Evolutionary conservation across 2,888 invertebrate species (phyloP), one percentile per base, ranked within the genome.

Genomic region (Yponomeuta sedellus): DNA sequence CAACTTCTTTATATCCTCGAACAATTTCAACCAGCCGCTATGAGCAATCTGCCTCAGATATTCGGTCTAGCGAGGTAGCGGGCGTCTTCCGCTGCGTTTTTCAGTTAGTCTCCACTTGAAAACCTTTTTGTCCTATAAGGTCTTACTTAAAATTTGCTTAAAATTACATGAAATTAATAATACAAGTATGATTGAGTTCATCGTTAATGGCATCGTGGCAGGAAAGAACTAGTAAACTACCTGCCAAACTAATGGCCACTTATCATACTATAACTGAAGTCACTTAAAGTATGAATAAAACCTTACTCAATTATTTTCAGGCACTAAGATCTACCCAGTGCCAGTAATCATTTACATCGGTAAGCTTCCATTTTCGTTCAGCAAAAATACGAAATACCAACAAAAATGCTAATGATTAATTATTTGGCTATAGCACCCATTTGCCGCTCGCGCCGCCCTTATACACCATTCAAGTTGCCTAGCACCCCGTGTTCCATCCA

Each of bases 331-430:
- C 64, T 80, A 78, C 67, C 77, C 82, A 0, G 86, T 87, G 5
- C 80, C 82, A 16, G 72, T 79, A 11, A 78, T 88, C 66, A 73
- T 83, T 62, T 88, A 82, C 69, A 72, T 88, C 39, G 75, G 88
- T 88, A 73, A 82, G 44, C 44, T 12, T 52, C 2, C 44, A 52
- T 16, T 52, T 52, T 52, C 16, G 16, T 52, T 52, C 44, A 52
- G 16, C 16, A 16, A 16, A 52, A 52, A 16, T 16, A 16, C 2
- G 44, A 16, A 34, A 6, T 34, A 6, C 34, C 34, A 8, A 12
- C 44, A 52, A 52, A 52, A 52, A 52, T 52, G 44, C 12, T 52
- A 8, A 16, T 52, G 1, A 52, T 52, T 16, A 52, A 52, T 16
- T 52, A 3, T 52, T 52, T 52, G 44, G 44, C 44, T 16, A 16